Base-by-base conservation (phyloP, 2,888 invertebrate species). In the Norana najaformis region DNA sequence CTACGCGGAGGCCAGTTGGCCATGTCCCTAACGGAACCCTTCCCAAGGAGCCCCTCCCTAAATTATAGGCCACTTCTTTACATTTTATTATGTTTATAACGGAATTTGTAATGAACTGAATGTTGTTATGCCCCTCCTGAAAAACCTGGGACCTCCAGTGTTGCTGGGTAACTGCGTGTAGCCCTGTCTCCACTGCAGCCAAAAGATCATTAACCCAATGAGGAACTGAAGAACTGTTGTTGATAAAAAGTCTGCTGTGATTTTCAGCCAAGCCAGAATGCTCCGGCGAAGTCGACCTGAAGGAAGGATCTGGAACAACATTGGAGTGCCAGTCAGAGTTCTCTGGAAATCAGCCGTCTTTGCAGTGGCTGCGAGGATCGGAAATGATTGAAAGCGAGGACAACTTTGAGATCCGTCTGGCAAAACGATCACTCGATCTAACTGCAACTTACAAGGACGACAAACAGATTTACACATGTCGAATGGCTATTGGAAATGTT, bases 391-490 rank as follows among this genome's bases (percentile, higher is more conserved):
- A 89, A 6, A 89, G 89, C 39, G 85, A 83, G 8, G 89, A 89
- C 16, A 39, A 83, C 38, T 83, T 83, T 38, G 89, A 89, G 38
- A 47, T 89, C 30, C 34, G 89, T 30, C 82, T 37, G n/a, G 89
- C 89, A 14, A 37, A 39, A 82, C 82, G 41, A 82, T 83, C 35
- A 13, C 85, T 89, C 6, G 35, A 36, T n/a, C 38, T 89, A 6
- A 38, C 38, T 16, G 89, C 89, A 37, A 83, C 82, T 36, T 82
- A 82, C 37, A 82, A 83, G 37, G 83, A 89, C 85, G 89, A 89
- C 83, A 34, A 34, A 41, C 30, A 82, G 34, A 38, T 20, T 6
- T 89, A 83, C 39, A 89, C 41, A 3, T 89, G 89, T 47, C 30
- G 41, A 18, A n/a, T 89, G n/a, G 83, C 37, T 0, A 83, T 89